phyloP scores from a whole-genome alignment of 2,888 invertebrate species.

The Hydrotaea diabolus region DNA sequence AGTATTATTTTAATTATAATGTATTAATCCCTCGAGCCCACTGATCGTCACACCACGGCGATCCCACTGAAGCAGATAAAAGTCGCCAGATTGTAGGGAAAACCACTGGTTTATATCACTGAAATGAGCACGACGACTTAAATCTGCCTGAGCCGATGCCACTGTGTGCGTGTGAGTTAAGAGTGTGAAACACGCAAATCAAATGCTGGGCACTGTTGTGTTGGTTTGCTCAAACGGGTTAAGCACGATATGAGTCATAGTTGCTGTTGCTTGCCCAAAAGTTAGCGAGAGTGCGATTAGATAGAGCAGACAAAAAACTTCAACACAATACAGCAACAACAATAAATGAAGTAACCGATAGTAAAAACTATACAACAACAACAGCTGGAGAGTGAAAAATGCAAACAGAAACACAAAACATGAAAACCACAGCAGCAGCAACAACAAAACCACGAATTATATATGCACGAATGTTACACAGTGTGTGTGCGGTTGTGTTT shows the following conservation, averaged over 20 bases:
- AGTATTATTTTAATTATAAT: too few species aligned
- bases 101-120: too few species aligned
- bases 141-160: too few species aligned
- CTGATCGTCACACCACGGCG: too few species aligned
- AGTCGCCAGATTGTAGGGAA: too few species aligned
- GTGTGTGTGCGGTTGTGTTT: neutral
- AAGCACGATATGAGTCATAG: slow-evolving; percentile 18
- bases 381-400: neutral
- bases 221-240: neutral
- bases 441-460: neutral
- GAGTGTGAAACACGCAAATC: slow-evolving; percentile 19
- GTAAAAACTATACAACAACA: too few species aligned
- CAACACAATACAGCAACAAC: neutral
- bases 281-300: neutral
- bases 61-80: too few species aligned
- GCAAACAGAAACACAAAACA: slow-evolving; percentile 22
- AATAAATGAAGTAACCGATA: slow-evolving; percentile 14
- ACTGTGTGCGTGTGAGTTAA: neutral
- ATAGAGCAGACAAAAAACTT: slow-evolving; percentile 3
- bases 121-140: too few species aligned
- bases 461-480: neutral
- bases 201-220: neutral
- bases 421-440: neutral
- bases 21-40: too few species aligned
- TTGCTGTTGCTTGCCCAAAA: neutral